A percentile compares a stretch with the other conserved stretches of the same genome.
Evolutionary conservation across 2,888 invertebrate species (phyloP).

Genomic region (Lasioglossum calceatum): DNA sequence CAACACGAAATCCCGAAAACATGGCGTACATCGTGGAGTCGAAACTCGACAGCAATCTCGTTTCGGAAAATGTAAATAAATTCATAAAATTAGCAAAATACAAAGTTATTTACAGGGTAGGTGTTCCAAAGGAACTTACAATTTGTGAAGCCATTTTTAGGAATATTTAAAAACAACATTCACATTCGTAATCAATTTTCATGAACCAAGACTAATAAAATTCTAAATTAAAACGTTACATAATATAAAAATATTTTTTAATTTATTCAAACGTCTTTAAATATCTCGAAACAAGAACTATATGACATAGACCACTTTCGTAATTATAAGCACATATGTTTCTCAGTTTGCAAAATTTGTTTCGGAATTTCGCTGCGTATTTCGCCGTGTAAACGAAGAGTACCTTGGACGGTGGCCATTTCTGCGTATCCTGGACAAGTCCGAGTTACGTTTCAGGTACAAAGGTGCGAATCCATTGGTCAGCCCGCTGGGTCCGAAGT

Average conservation of each 20-base stretch:
- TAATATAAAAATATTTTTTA: too few relatives aligned
- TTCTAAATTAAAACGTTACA: too few relatives aligned
- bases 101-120: neutral
- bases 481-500: constrained; percentile 53
- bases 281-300: too few relatives aligned
- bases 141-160: too few relatives aligned
- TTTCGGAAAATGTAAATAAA: neutral
- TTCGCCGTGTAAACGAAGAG: constrained; percentile 11
- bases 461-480: constrained; percentile 78
- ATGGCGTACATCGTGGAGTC: neutral
- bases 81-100: neutral
- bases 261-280: too few relatives aligned
- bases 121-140: too few relatives aligned
- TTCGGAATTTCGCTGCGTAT: neutral
- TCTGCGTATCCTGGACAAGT: constrained; percentile 71
- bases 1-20: neutral
- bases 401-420: constrained; percentile 65
- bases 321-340: too few relatives aligned
- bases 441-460: constrained; percentile 77
- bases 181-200: too few relatives aligned
- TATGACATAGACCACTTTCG: too few relatives aligned
- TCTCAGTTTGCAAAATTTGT: neutral
- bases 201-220: too few relatives aligned
- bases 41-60: neutral
- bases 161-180: too few relatives aligned